Conservation (phyloP, 1,140 invertebrate species). For the Antheraea pernyi region DNA sequence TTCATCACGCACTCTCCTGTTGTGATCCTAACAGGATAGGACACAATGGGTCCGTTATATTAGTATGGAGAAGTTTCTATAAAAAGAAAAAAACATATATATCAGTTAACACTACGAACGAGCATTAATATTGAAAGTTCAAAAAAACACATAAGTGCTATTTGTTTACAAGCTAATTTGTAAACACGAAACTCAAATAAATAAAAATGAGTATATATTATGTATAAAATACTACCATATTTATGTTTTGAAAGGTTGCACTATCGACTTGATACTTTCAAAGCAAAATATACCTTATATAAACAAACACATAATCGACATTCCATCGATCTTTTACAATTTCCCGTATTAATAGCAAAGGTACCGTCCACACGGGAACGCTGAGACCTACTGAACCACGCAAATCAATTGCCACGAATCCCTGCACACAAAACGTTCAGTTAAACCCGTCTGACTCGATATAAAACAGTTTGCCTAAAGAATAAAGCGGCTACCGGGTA, state of each 20-base stretch:
- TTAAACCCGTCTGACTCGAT: background rate
- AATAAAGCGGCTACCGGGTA: background rate
- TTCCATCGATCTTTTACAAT: background rate
- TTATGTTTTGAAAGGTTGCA: background rate
- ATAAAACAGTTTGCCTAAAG: background rate
- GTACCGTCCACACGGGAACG: background rate
- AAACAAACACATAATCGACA: background rate
- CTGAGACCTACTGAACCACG: conserved; percentile 10
- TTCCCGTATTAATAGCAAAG: conserved; percentile 4
- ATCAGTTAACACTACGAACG: too few relatives aligned
- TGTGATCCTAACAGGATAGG: too few relatives aligned
- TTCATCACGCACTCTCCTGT: too few relatives aligned
- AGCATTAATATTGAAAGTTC: too few relatives aligned
- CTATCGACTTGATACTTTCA: background rate
- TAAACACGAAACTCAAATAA: too few relatives aligned
- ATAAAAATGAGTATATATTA: too few relatives aligned
- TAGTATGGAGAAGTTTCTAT: too few relatives aligned
- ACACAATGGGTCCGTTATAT: too few relatives aligned
- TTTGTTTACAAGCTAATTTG: too few relatives aligned
- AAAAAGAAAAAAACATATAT: too few relatives aligned
- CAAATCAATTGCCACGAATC: conserved; percentile 3
- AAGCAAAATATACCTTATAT: background rate
- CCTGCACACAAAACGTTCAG: conserved; percentile 4
- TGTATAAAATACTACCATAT: too few relatives aligned
- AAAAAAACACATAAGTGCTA: too few relatives aligned